Percentiles rank a stretch among this genome's conserved stretches.
phyloP scores from a whole-genome alignment of 2,888 invertebrate species.

The Polymixis flavicincta region DNA sequence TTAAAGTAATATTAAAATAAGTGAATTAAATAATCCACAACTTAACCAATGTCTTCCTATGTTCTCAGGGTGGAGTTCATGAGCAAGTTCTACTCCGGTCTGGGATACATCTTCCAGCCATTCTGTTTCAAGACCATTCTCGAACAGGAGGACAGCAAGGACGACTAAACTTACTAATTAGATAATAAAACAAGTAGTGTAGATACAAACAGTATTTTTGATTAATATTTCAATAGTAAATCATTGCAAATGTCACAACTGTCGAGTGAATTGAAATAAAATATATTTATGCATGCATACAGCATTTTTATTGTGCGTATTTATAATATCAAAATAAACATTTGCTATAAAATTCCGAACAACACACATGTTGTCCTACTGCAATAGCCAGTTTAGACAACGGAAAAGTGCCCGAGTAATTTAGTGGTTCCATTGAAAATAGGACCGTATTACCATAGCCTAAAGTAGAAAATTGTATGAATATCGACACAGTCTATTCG shows the following conservation, averaged over 20 bases:
- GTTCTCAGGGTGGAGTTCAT: slow-evolving; percentile 97
- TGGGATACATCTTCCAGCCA: slow-evolving; percentile 95
- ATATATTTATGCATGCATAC: slow-evolving; percentile 82
- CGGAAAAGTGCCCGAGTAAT: too few species aligned
- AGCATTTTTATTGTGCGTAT: slow-evolving; percentile 73
- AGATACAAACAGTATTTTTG: slow-evolving; percentile 79
- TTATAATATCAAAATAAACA: slow-evolving; percentile 30
- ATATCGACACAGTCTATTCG: too few species aligned
- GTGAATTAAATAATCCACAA: not conserved
- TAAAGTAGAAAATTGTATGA: too few species aligned
- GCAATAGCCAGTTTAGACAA: not conserved
- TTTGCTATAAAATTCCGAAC: not conserved
- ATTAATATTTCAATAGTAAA: slow-evolving; percentile 63
- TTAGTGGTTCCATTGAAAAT: too few species aligned
- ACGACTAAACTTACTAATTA: slow-evolving; percentile 76
- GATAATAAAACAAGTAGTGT: slow-evolving; percentile 70
- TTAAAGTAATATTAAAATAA: too few species aligned
- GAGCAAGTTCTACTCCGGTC: slow-evolving; percentile 97
- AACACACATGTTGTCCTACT: not conserved
- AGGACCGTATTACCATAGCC: too few species aligned
- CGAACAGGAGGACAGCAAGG: slow-evolving; percentile 88
- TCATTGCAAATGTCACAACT: slow-evolving; percentile 80
- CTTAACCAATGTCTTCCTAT: slow-evolving; percentile 10
- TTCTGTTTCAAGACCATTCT: slow-evolving; percentile 96
- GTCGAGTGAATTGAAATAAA: slow-evolving; percentile 72